A percentile compares a stretch with the other conserved stretches of the same genome.
These are phyloP conservation scores for Epinotia demarniana DNA, from an alignment of 2,888 invertebrate genomes.

Conservation along the genomic window DNA sequence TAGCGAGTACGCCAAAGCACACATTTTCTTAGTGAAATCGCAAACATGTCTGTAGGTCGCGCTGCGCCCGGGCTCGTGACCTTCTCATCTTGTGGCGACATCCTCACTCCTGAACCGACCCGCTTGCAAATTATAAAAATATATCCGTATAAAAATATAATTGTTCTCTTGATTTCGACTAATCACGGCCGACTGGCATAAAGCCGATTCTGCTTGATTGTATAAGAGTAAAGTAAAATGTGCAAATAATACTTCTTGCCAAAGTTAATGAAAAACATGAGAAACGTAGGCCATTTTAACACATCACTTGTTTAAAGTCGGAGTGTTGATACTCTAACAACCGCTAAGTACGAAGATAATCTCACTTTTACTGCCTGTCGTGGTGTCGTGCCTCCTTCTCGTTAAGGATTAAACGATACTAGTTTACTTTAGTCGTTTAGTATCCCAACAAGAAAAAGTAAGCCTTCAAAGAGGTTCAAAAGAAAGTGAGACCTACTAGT, in stretches of 20 bases:
- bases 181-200: neutral
- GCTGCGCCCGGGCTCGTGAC: constrained; percentile 61
- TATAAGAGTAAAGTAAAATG: no score
- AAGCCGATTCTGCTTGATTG: neutral
- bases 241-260: no score
- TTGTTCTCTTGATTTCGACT: neutral
- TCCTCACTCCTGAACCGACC: constrained; percentile 5
- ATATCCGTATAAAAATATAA: neutral
- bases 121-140: neutral
- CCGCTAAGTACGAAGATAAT: no score
- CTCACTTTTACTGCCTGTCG: no score
- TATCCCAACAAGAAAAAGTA: neutral
- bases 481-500: neutral
- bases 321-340: no score
- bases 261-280: no score
- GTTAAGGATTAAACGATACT: no score
- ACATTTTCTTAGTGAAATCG: constrained; percentile 67
- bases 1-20: constrained; percentile 49
- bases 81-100: constrained; percentile 55
- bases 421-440: no score
- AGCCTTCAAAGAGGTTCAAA: neutral
- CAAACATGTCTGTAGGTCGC: constrained; percentile 60
- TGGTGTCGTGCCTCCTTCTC: no score
- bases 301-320: no score
- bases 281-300: no score